Conservation (phyloP, 2,888 invertebrate genomes). For the Rambutsinella grinnellia region DNA sequence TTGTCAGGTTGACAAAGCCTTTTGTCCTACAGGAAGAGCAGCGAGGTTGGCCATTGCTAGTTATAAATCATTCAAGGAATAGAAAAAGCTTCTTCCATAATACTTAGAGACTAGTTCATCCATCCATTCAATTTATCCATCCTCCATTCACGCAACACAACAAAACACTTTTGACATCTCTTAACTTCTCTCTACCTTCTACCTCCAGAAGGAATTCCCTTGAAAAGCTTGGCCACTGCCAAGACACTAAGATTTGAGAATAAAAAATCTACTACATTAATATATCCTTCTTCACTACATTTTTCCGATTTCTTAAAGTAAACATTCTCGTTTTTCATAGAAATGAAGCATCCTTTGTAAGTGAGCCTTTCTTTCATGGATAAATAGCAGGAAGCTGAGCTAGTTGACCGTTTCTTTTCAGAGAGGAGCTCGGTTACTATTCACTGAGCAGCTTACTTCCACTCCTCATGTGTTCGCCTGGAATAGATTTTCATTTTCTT, state of each 20-base stretch:
- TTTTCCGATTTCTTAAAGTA: slow-evolving; percentile 46
- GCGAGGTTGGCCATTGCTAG: slow-evolving; percentile 36
- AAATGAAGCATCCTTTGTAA: slow-evolving; percentile 15
- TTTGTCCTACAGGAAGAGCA: slow-evolving; percentile 6
- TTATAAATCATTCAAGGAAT: slow-evolving; percentile 56
- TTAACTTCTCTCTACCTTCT: background rate
- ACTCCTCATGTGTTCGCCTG: too few species aligned
- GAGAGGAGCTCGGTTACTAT: background rate
- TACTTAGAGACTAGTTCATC: slow-evolving; percentile 47
- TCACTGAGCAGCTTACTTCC: slow-evolving; percentile 19
- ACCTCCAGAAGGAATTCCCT: background rate
- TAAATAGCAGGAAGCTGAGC: slow-evolving; percentile 44
- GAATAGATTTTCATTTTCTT: too few species aligned
- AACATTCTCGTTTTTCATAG: slow-evolving; percentile 35
- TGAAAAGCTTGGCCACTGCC: too few species aligned
- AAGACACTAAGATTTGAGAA: too few species aligned
- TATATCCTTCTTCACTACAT: slow-evolving; percentile 46
- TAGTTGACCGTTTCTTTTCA: slow-evolving; percentile 36
- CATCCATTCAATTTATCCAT: slow-evolving; percentile 49
- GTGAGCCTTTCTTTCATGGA: background rate
- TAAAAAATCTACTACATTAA: too few species aligned
- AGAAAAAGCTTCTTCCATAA: slow-evolving; percentile 40
- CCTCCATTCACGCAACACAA: slow-evolving; percentile 38
- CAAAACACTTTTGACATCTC: background rate
- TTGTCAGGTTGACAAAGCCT: too few species aligned